phyloP scores from a whole-genome alignment of 2,113 vertebrate genomes.

The Ochotona curzoniae region DNA sequence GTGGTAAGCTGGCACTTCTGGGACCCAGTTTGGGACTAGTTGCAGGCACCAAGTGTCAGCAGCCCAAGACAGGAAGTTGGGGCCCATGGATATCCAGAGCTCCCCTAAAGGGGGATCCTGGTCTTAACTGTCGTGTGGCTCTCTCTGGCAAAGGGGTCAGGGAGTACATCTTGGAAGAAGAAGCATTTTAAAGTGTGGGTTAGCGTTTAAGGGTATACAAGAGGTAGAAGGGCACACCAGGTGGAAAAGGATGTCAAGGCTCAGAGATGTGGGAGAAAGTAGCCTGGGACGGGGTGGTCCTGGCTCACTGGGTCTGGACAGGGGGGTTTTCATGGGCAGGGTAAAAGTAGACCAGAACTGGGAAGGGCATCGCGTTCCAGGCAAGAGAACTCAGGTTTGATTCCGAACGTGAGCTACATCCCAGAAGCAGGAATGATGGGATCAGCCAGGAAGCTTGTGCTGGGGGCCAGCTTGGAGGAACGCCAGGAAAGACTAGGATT shows the following conservation, averaged over 20 bases:
- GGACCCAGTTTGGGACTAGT: neutral
- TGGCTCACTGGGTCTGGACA: neutral
- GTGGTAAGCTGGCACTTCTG: neutral
- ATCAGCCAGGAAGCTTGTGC: conserved; percentile 56
- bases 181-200: conserved; percentile 6
- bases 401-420: conserved; percentile 59
- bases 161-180: conserved; percentile 15
- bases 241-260: neutral
- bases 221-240: neutral
- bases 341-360: neutral
- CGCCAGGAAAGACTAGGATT: conserved; percentile 66
- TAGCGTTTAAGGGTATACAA: neutral
- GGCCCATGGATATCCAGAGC: neutral
- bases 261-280: neutral
- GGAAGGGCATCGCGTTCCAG: conserved; percentile 24
- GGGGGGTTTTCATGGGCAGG: neutral
- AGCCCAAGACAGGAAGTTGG: neutral
- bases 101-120: neutral
- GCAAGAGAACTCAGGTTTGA: conserved; percentile 29
- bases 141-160: neutral
- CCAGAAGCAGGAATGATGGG: conserved; percentile 59
- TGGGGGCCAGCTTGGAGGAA: conserved; percentile 67
- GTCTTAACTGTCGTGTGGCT: neutral
- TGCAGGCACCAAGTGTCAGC: neutral
- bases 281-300: neutral